Evolutionary conservation across 2,888 invertebrate genomes (phyloP).

Genomic region (Meiosimyza platycephala): DNA sequence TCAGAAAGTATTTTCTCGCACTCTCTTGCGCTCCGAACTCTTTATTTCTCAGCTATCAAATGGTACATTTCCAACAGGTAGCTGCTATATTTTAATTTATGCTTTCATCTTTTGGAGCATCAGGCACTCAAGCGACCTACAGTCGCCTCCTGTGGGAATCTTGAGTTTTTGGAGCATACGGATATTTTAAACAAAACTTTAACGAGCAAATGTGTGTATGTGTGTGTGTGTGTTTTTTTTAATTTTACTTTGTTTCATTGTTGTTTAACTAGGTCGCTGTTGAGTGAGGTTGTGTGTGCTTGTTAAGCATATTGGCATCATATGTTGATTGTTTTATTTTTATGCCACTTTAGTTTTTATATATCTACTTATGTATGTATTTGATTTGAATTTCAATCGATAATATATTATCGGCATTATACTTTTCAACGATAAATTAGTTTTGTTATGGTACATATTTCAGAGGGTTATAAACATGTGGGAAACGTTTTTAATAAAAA

Average conservation of each 20-base stretch:
- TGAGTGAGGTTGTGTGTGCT: neutral
- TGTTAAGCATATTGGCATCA: constrained; percentile 17
- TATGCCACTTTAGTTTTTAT: too few relatives aligned
- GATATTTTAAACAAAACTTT: constrained; percentile 25
- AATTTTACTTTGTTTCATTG: neutral
- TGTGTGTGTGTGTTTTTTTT: constrained; percentile 8
- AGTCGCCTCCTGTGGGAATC: constrained; percentile 34
- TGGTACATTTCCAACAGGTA: constrained; percentile 57
- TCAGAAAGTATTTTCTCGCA: neutral
- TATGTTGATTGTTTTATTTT: constrained; percentile 17
- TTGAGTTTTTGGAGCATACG: constrained; percentile 6
- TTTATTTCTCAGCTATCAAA: neutral
- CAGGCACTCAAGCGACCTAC: constrained; percentile 14
- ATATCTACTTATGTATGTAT: too few relatives aligned
- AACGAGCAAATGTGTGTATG: constrained; percentile 20
- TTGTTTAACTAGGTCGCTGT: constrained; percentile 30
- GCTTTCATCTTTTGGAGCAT: constrained; percentile 29
- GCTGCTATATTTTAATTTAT: constrained; percentile 40
- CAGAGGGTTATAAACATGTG: too few relatives aligned
- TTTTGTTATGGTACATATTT: too few relatives aligned
- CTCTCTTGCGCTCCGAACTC: neutral
- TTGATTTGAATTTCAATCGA: too few relatives aligned
- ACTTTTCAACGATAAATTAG: too few relatives aligned
- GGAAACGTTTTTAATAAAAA: too few relatives aligned
- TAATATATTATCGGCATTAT: too few relatives aligned